Conservation (phyloP, 2,113 vertebrate species). For the Strix aluco region DNA sequence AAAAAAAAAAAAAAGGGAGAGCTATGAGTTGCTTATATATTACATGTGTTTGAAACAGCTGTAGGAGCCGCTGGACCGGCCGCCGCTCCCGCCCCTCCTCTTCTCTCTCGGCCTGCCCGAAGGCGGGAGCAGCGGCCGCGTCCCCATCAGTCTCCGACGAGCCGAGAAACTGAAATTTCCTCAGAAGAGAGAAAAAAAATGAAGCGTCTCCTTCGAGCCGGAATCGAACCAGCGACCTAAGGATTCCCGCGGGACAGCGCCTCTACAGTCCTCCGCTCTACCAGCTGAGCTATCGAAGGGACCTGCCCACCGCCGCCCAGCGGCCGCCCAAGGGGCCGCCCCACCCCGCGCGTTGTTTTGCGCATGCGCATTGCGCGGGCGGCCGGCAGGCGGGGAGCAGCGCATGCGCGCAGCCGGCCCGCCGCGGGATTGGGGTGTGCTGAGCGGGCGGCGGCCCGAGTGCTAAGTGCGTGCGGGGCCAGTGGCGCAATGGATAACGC, state of each 20-base stretch:
- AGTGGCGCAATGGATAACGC: slow-evolving; percentile 74
- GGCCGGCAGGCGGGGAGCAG: too few relatives aligned
- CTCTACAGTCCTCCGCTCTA: slow-evolving; percentile 88
- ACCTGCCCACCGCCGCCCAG: fast-evolving
- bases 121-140: background rate
- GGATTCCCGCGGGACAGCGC: slow-evolving; percentile 57
- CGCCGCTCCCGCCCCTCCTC: fast-evolving
- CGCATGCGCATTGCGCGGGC: background rate
- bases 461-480: background rate
- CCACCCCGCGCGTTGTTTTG: fast-evolving
- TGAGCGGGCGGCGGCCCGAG: fast-evolving
- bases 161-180: fast-evolving
- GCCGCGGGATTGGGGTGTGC: fast-evolving
- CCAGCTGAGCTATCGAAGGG: slow-evolving; percentile 89
- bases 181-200: fast-evolving
- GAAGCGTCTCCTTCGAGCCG: slow-evolving; percentile 35
- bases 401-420: background rate
- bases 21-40: fast-evolving
- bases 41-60: fast-evolving
- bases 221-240: slow-evolving; percentile 89
- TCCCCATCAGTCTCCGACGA: fast-evolving
- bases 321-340: background rate
- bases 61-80: background rate
- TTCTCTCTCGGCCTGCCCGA: too few relatives aligned
- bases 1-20: too few relatives aligned